These are phyloP conservation scores for Aleiodes leptofemur DNA, from an alignment of 2,888 invertebrate species.

Conservation along the genomic window DNA sequence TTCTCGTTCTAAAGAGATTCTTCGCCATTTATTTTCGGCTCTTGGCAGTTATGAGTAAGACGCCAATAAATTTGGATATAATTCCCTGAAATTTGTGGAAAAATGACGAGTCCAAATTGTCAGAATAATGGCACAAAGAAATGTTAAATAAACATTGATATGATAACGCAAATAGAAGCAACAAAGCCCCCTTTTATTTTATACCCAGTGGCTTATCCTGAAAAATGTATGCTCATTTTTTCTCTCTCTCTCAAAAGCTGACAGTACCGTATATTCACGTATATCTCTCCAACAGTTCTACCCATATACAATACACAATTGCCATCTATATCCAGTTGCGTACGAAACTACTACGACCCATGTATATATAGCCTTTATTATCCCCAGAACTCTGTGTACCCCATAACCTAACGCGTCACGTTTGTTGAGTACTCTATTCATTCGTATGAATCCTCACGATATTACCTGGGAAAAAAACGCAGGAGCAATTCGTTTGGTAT, in stretches of 20 bases:
- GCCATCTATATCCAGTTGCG: constrained; percentile 19
- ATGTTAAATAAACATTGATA: not conserved
- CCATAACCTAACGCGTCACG: constrained; percentile 18
- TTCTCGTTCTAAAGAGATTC: too few relatives aligned
- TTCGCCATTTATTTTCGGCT: too few relatives aligned
- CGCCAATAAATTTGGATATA: too few relatives aligned
- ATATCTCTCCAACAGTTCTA: not conserved
- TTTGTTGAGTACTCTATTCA: constrained; percentile 17
- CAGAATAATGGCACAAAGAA: not conserved
- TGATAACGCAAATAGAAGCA: not conserved
- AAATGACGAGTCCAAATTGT: too few relatives aligned
- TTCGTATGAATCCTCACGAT: constrained; percentile 4
- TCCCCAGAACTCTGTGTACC: too few relatives aligned
- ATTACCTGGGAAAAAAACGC: constrained; percentile 7
- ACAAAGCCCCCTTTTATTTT: not conserved
- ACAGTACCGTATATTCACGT: constrained; percentile 18
- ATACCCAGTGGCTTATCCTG: constrained; percentile 23
- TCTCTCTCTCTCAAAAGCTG: constrained; percentile 29
- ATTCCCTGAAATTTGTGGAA: too few relatives aligned
- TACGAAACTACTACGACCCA: not conserved
- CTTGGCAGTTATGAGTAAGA: too few relatives aligned
- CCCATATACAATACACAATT: constrained; percentile 21
- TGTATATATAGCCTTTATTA: constrained; percentile 6
- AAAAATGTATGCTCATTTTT: constrained; percentile 28
- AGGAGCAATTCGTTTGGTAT: constrained; percentile 12